Evolutionary conservation across 2,797 vertebrate species (phyloP).

Genomic region (Gobionotothen gibberifrons): DNA sequence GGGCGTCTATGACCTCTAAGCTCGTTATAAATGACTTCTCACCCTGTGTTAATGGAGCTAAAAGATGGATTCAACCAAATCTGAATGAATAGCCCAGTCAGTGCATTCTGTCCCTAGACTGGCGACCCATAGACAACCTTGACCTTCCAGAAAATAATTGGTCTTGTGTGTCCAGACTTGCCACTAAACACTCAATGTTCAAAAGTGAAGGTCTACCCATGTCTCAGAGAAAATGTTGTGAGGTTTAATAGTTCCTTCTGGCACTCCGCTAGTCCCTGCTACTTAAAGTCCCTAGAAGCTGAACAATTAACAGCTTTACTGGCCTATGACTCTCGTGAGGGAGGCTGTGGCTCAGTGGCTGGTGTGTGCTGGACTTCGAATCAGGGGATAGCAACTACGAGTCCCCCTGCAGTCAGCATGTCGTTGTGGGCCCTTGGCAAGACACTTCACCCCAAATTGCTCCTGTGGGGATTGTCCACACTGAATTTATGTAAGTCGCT

Average conservation of each 20-base stretch:
- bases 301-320: not conserved
- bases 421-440: no score
- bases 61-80: conserved; percentile 15
- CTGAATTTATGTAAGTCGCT: no score
- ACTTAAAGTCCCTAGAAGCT: no score
- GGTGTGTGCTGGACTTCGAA: no score
- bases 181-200: not conserved
- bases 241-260: not conserved
- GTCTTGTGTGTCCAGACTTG: not conserved
- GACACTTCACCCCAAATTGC: no score
- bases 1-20: not conserved
- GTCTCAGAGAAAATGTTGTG: not conserved
- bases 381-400: no score
- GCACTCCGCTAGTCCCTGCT: not conserved
- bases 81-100: not conserved
- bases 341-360: no score
- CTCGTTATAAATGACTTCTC: not conserved
- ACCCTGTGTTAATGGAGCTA: not conserved
- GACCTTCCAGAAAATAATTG: not conserved
- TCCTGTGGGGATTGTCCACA: no score
- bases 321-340: not conserved
- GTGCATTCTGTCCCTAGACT: not conserved
- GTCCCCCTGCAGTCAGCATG: no score
- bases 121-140: not conserved
- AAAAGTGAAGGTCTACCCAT: not conserved